Conservation (phyloP, 2,797 vertebrate genomes). For the Trichosurus vulpecula region DNA sequence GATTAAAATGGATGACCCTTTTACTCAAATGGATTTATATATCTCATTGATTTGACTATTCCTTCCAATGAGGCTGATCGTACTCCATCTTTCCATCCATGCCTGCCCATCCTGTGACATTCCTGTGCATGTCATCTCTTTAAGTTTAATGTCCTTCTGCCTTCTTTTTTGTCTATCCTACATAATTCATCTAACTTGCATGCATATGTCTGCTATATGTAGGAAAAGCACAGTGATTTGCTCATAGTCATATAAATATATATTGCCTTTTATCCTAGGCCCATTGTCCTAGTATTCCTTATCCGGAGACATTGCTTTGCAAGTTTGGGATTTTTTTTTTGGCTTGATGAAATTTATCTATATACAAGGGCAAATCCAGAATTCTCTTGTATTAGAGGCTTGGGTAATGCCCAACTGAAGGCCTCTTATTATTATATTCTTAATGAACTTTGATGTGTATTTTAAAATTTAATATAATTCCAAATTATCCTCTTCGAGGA, state of each 20-base stretch:
- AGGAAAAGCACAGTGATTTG: neutral
- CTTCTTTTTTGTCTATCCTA: neutral
- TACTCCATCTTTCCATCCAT: neutral
- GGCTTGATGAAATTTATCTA: neutral
- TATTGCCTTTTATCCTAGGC: neutral
- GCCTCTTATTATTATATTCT: neutral
- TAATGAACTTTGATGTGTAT: neutral
- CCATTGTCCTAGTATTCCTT: neutral
- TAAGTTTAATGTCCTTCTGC: constrained; percentile 29
- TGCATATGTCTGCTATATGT: neutral
- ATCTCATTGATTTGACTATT: neutral
- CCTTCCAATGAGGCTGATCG: neutral
- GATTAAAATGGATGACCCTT: neutral
- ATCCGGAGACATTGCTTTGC: neutral
- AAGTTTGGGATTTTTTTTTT: constrained; percentile 29
- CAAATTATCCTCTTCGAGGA: neutral
- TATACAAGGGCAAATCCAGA: neutral
- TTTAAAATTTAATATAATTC: neutral
- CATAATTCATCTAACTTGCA: neutral
- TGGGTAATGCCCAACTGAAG: neutral
- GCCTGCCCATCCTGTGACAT: neutral
- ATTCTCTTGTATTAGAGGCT: neutral
- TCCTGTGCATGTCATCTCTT: neutral
- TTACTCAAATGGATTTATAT: neutral
- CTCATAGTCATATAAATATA: neutral